Conservation (phyloP, 2,797 vertebrate species). For the Myiothlypis coronata region DNA sequence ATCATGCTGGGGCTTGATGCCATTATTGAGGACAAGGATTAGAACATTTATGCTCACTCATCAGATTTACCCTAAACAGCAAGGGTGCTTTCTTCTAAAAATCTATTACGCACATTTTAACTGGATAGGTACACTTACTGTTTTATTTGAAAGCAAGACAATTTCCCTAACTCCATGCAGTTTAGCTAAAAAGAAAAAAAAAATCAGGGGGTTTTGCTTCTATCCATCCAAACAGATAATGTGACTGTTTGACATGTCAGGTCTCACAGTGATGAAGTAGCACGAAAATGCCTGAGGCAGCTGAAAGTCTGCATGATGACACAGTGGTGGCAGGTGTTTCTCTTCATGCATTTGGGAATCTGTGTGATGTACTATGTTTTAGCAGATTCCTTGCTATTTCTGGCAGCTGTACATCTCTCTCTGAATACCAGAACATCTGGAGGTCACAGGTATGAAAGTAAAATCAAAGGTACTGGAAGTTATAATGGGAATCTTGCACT, state of each 20-base stretch:
- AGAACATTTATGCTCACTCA: background rate
- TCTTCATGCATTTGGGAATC: background rate
- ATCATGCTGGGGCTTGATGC: background rate
- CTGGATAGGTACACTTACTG: rapidly evolving
- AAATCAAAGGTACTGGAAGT: background rate
- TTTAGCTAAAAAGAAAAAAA: background rate
- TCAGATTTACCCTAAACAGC: background rate
- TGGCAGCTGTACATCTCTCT: background rate
- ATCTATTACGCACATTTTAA: background rate
- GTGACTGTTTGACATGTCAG: background rate
- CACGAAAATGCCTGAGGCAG: background rate
- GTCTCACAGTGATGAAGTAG: background rate
- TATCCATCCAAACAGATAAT: background rate
- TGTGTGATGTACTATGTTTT: background rate
- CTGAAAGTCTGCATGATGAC: background rate
- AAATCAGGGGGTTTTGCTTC: background rate
- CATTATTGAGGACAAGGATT: background rate
- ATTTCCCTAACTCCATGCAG: background rate
- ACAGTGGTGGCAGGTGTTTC: background rate
- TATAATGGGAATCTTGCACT: background rate
- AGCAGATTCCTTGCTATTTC: background rate
- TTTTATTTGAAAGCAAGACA: background rate
- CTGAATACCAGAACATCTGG: background rate
- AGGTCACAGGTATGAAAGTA: background rate
- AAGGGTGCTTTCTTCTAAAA: background rate